Evolutionary conservation across 2,888 invertebrate genomes (phyloP), one percentile per base, ranked within the genome.

Genomic region (Pasiphila rectangulata): DNA sequence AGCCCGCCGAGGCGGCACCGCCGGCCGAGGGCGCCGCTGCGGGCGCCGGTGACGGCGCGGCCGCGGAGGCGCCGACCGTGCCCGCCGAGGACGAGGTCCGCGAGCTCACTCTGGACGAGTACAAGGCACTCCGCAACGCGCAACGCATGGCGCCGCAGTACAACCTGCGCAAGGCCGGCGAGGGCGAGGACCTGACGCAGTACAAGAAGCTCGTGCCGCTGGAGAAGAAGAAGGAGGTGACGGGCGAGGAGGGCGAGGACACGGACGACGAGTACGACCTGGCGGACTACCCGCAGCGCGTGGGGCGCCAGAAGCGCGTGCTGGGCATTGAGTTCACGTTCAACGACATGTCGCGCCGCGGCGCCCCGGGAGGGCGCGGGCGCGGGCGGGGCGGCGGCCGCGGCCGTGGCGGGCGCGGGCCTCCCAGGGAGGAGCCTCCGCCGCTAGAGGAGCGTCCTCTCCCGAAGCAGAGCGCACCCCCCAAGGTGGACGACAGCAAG

Each of bases 401-500:
- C 25, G 86, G 90, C 48, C 71, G 89, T 47, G 68, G 79, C 13
- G 76, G 48, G 1, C 54, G 78, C 45, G 72, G 72, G 23, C 73
- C 75, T 37, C 79, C 78, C 59, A 82, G 79, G 37, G 85, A 79
- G 58, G 80, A 75, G 57, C 60, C 69, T 30, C 67, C 63, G 46
- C 69, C 68, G 1, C 24, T 39, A 9, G 84, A 83, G 68, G 86
- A 84, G 75, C 84, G 84, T 61, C 72, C 79, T 16, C 61, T 52
- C 50, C 71, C 72, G 54, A 77, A 80, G 51, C 67, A 66, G 54
- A 76, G 68, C 20, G 77, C 88, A 51, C 93, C 94, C 62, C 96
- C 97, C 12, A 96, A 97, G 84, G 96, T 98, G 59, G 97, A 97
- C 79, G 97, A 98, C 89, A 97, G 96, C 90, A 94, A 94, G 83